Base-by-base conservation (phyloP, 2,113 vertebrate genomes). In the Hydrolagus affinis region DNA sequence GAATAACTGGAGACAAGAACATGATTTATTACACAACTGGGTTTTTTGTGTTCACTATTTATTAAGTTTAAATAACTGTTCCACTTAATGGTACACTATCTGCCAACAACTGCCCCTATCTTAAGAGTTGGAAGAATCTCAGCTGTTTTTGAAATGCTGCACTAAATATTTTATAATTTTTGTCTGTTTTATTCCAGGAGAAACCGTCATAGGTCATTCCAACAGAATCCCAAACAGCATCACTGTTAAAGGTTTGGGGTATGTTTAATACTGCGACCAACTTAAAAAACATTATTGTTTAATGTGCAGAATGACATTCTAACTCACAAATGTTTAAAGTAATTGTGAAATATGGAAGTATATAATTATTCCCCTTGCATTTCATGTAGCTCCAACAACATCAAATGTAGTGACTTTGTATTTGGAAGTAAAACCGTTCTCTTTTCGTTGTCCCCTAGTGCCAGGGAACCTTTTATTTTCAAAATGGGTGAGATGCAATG, bases 191-290 rank as follows among this genome's bases (percentile, higher is more conserved):
- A 56, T 87, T 90, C 64, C 87, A 97, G 96, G 95, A 83, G 93
- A 94, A 0, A 94, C 93, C 89, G 92, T 93, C 6, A 89, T 94
- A 10, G 95, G 96, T 8, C 91, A 92, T 25, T 90, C 91, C 83
- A 92, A 92, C 85, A 88, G 87, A 7, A 86, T 91, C 0, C 90
- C 91, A 1, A 91, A 90, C 19, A 88, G 91, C 76, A 94, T 97
- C 85, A 85, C 71, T 3, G 91, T 97, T 85, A 95, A 89, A 85
- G 96, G 96, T 62, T 87, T 97, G 28, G 96, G 96, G 95, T 97
- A 88, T 89, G 93, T 86, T 44, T 60, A 25, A 74, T 1, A 64
- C 23, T 0, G 6, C 25, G 70, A 69, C 66, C n/a, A 17, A 85
- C 7, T 17, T 17, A 85, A 71, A 57, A 23, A 19, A 15, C 64